Evolutionary conservation across 1,140 invertebrate species (phyloP).

Genomic region (Brachionus koreanus): DNA sequence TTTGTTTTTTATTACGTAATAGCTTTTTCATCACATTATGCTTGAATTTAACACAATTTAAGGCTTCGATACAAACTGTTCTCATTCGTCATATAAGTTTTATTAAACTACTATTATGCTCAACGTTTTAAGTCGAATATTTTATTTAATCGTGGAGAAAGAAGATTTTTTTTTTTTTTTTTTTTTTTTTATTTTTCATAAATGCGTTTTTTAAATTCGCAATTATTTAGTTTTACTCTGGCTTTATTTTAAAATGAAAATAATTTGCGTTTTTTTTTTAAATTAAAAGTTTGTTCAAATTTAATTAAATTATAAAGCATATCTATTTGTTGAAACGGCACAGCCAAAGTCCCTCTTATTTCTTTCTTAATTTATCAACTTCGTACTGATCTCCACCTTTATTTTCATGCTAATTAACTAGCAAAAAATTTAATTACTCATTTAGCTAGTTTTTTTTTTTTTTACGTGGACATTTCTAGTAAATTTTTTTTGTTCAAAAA

Average conservation of each 20-base stretch:
- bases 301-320: neutral
- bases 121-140: neutral
- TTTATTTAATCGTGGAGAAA: neutral
- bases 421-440: neutral
- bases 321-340: too few species aligned
- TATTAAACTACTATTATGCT: neutral
- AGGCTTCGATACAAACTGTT: neutral
- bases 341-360: too few species aligned
- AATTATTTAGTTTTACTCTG: neutral
- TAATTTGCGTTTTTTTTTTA: neutral
- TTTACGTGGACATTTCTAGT: neutral
- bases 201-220: neutral
- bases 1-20: constrained; percentile 5
- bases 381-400: neutral
- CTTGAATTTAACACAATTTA: neutral
- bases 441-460: neutral
- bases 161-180: neutral
- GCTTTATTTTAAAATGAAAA: neutral
- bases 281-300: neutral
- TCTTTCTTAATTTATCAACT: too few species aligned
- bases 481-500: neutral
- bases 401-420: neutral
- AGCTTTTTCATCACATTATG: constrained; percentile 7
- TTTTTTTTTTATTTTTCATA: too few species aligned
- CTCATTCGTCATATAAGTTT: neutral